These are phyloP conservation scores for Drosophila limbata DNA, from an alignment of 2,888 invertebrate species.

Conservation along the genomic window DNA sequence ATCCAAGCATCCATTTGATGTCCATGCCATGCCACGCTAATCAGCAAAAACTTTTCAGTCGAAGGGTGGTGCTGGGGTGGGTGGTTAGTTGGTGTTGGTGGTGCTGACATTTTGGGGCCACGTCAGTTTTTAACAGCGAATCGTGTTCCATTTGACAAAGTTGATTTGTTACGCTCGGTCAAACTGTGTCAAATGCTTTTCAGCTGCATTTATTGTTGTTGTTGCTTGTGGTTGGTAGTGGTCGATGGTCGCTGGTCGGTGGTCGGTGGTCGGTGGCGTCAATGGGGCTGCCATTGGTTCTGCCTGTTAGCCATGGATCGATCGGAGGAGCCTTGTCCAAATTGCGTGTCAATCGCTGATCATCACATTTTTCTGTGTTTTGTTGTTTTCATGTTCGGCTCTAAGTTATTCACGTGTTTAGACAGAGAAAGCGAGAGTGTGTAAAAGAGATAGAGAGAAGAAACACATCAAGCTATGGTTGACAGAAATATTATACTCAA, in stretches of 20 bases:
- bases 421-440: slow-evolving; percentile 5
- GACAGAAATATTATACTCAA: neutral
- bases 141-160: slow-evolving; percentile 64
- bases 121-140: slow-evolving; percentile 46
- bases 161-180: slow-evolving; percentile 75
- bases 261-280: neutral
- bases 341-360: slow-evolving; percentile 52
- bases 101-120: slow-evolving; percentile 43
- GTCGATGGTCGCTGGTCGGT: slow-evolving; percentile 15
- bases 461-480: neutral
- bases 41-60: neutral
- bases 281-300: slow-evolving; percentile 46
- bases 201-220: slow-evolving; percentile 64
- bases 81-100: slow-evolving; percentile 37
- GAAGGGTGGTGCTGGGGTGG: slow-evolving; percentile 5
- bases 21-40: slow-evolving; percentile 21
- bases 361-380: slow-evolving; percentile 20
- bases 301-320: slow-evolving; percentile 62
- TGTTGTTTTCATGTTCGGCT: slow-evolving; percentile 9
- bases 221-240: slow-evolving; percentile 17
- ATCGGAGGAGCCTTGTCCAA: slow-evolving; percentile 50
- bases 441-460: neutral
- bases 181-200: slow-evolving; percentile 78
- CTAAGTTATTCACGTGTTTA: slow-evolving; percentile 9
- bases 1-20: neutral